Base-by-base conservation (phyloP, 2,797 vertebrate genomes). In the Rhabdomys pumilio region DNA sequence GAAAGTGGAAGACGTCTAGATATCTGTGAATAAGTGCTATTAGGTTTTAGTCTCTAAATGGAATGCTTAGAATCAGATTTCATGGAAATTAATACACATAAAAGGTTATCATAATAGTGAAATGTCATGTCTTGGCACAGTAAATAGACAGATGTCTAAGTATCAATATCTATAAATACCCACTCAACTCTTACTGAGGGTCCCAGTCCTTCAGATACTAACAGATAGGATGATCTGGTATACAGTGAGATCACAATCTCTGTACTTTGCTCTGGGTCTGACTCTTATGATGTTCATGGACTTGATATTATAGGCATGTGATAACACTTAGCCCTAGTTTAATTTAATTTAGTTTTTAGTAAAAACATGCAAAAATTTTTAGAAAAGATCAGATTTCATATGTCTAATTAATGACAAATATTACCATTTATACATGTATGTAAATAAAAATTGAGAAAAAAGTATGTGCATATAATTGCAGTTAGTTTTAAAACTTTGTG, bases 11-110 rank as follows among this genome's bases (percentile, higher is more conserved):
- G 3, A 67, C 47, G 12, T 3, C 38, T 87, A 15, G 2, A 15
- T 26, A 0, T 76, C 53, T 69, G 50, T 41, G 15, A 61, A 47
- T 31, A 53, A 89, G 3, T 63, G 14, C 59, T 86, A 3, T 26
- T 57, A 83, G 55, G 69, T 65, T 93, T 81, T 59, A 61, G 47
- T 94, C 5, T 88, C n/a, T 88, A 59, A 34, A 50, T 13, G 26
- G 41, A 65, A 83, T 67, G 55, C 0, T 69, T 87, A 61, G 38
- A 92, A 47, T 53, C 53, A 29, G 1, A 73, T 76, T 69, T 94
- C 96, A 55, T 29, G 81, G 63, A 91, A 65, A 79, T 75, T 87
- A 81, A 67, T 86, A 63, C 41, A 81, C 24, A 20, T 79, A 81
- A 93, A 65, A 1, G 8, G 29, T 7, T 87, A 15, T 84, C 19